A percentile compares a stretch with the other conserved stretches of the same genome.
These are phyloP conservation scores for Cyphomyrus plagiostoma DNA, from an alignment of 2,113 vertebrate species.

Conservation along the genomic window DNA sequence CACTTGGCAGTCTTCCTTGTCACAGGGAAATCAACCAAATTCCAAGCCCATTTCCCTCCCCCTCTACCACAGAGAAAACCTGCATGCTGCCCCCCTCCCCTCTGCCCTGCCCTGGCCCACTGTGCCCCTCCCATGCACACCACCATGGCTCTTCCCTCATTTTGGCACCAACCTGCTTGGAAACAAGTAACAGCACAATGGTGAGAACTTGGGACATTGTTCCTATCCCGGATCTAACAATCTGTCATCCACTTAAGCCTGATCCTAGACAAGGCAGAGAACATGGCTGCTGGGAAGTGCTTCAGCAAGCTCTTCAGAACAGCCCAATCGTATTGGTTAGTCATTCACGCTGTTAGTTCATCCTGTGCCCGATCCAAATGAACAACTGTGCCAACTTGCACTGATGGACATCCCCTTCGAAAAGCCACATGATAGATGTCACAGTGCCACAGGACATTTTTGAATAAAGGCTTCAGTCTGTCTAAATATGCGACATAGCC, in stretches of 20 bases:
- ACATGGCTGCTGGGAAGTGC: background rate
- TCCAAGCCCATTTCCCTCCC: background rate
- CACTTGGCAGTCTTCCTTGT: constrained; percentile 2
- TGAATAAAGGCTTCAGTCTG: background rate
- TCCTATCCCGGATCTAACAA: background rate
- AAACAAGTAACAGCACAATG: background rate
- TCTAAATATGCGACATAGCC: background rate
- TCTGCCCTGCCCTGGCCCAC: background rate
- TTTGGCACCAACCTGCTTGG: background rate
- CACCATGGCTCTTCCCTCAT: background rate
- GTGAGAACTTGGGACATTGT: background rate
- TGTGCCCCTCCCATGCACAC: background rate
- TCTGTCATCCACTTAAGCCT: background rate
- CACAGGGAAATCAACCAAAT: background rate
- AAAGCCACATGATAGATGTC: background rate
- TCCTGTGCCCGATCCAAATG: background rate
- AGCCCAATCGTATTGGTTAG: background rate
- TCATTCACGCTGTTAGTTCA: background rate
- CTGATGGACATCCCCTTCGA: background rate
- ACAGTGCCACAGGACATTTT: background rate
- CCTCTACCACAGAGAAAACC: background rate
- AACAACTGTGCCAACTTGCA: background rate
- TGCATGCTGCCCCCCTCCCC: background rate
- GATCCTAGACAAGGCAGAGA: background rate
- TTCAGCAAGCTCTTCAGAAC: background rate